Conservation (phyloP, 1,140 invertebrate species). For the Drosophila pseudoananassae region DNA sequence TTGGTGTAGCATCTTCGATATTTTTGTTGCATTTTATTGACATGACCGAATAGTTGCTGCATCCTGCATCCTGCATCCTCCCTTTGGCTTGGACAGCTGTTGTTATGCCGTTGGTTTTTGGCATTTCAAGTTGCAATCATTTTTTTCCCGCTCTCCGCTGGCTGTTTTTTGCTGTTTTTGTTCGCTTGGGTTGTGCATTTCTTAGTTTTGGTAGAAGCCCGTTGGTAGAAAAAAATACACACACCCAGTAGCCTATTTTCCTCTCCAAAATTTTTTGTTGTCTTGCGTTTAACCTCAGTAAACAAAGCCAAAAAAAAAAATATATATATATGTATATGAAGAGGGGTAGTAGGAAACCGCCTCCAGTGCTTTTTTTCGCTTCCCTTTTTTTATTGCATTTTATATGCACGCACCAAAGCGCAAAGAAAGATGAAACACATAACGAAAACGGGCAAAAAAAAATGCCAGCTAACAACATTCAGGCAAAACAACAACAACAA, state of each 20-base stretch:
- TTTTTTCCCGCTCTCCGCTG: not conserved
- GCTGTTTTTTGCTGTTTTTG: slow-evolving; percentile 6
- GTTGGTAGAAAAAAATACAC: no score
- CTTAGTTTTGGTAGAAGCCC: slow-evolving; percentile 22
- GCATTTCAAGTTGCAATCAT: slow-evolving; percentile 27
- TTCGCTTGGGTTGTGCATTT: slow-evolving; percentile 49
- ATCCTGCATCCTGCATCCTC: not conserved
- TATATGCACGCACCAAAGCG: slow-evolving; percentile 54
- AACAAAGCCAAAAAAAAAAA: slow-evolving; percentile 4
- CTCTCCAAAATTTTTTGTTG: slow-evolving; percentile 23
- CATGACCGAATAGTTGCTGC: slow-evolving; percentile 37
- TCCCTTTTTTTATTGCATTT: slow-evolving; percentile 58
- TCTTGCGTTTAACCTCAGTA: slow-evolving; percentile 57
- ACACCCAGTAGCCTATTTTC: slow-evolving; percentile 1
- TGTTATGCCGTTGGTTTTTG: slow-evolving; percentile 29
- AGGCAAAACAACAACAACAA: slow-evolving; percentile 34
- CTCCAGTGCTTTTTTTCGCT: slow-evolving; percentile 44
- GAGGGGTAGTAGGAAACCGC: not conserved
- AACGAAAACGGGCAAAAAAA: slow-evolving; percentile 22
- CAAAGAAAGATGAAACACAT: slow-evolving; percentile 11
- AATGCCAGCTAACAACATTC: slow-evolving; percentile 56
- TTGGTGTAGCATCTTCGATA: slow-evolving; percentile 20
- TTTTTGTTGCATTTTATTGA: slow-evolving; percentile 64
- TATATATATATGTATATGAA: not conserved
- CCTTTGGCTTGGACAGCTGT: slow-evolving; percentile 46